Base-by-base conservation (phyloP, 2,888 invertebrate genomes). In the Cheilosia impressa region DNA sequence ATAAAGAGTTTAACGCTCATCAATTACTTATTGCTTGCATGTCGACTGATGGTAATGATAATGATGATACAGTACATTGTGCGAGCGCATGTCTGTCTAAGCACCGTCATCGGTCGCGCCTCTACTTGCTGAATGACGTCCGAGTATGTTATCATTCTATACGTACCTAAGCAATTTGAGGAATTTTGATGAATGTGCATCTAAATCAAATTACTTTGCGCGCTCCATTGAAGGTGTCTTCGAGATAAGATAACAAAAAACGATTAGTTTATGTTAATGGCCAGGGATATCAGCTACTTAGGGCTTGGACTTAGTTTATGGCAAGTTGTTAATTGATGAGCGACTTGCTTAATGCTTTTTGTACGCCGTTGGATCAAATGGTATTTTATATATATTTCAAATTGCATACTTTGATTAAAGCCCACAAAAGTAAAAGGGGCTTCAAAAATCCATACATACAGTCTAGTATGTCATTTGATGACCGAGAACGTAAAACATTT, bases 201-300 rank as follows among this genome's bases (percentile, higher is more conserved):
- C 34, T 27, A 15, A 58, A 50, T 69, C 45, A 58, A 69, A 47
- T 71, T 71, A 57, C 22, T 55, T n/a, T 47, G 7, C 24, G n/a
- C 41, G 41, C 2, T 34, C 24, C 24, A 13, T 52, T 4, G 2
- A 34, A 24, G 38, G 52, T 38, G 58, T 43, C 41, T 41, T 58
- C 27, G 17, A 43, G 66, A 76, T 76, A 58, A 76, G 66, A 76
- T 60, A 68, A 41, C 50, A 60, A 38, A 38, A 38, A 76, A 17
- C 66, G 60, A 76, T 68, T 76, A 60, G 27, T 65, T 52, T 27
- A 68, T 47, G 52, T 47, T 52, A 66, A 66, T 58, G 50, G 52
- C 22, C 5, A 7, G 50, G n/a, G 27, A 31, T 53, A 68, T 68
- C 17, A n/a, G n/a, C 66, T 45, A 58, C 65, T 57, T 45, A n/a